Percentiles rank a stretch among this genome's conserved stretches.
phyloP scores from a whole-genome alignment of 2,113 vertebrate species.

The Gnathonemus longibarbis region DNA sequence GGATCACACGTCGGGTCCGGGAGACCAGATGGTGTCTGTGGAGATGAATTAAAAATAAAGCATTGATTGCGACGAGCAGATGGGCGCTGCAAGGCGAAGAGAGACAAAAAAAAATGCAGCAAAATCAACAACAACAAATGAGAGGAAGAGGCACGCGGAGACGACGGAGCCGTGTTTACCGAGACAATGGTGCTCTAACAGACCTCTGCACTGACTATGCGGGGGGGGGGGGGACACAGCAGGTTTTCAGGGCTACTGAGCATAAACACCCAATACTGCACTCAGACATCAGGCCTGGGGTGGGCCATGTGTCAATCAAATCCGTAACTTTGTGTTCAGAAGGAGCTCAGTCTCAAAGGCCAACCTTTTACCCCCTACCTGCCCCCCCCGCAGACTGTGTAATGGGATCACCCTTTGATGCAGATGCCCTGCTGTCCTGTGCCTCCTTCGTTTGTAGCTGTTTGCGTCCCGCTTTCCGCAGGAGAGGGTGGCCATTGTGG shows the following conservation, averaged over 20 bases:
- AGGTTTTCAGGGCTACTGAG: neutral
- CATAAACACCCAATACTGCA: neutral
- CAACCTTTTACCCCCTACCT: neutral
- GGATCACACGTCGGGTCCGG: constrained; percentile 18
- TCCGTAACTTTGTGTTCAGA: neutral
- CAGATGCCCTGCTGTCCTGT: neutral
- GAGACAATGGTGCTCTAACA: neutral
- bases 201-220: neutral
- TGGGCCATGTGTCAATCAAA: neutral
- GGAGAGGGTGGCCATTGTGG: constrained; percentile 33
- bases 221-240: neutral
- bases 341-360: neutral
- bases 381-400: constrained; percentile 7
- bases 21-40: constrained; percentile 40
- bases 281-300: neutral
- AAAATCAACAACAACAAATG: constrained; percentile 3
- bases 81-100: constrained; percentile 33
- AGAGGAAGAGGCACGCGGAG: neutral
- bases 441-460: constrained; percentile 29
- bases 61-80: constrained; percentile 38
- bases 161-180: neutral
- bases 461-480: constrained; percentile 23
- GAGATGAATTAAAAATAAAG: constrained; percentile 41
- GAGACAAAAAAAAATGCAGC: neutral
- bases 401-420: constrained; percentile 25